Evolutionary conservation across 64 coral and sea anemone genomes (phyloP).

Genomic region (Porites lutea): DNA sequence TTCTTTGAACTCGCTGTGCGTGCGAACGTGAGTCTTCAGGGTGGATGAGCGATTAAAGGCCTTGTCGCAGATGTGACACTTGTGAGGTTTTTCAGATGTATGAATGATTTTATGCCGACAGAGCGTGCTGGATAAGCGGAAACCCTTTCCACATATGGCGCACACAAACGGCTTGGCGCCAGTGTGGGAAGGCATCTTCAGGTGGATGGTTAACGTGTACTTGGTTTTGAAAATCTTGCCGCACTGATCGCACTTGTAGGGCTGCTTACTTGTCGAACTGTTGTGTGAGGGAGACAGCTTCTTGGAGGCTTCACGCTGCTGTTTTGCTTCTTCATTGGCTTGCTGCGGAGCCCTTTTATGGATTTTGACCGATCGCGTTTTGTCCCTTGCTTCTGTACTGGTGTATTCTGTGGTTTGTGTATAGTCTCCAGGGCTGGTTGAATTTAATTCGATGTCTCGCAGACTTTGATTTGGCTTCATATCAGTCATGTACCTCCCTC

Average conservation of each 20-base stretch:
- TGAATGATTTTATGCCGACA: slow-evolving; percentile 82
- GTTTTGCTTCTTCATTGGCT: neutral
- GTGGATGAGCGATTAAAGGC: slow-evolving; percentile 78
- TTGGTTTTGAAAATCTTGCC: slow-evolving; percentile 77
- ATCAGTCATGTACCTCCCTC: neutral
- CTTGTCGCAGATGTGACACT: slow-evolving; percentile 65
- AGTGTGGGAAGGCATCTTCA: slow-evolving; percentile 77
- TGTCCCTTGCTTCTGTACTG: neutral
- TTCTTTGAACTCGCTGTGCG: slow-evolving; percentile 71
- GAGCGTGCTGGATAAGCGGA: slow-evolving; percentile 76
- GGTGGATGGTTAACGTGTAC: slow-evolving; percentile 69
- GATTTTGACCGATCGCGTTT: neutral
- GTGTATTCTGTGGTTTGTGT: neutral
- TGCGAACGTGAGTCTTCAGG: slow-evolving; percentile 70
- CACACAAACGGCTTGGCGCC: slow-evolving; percentile 80
- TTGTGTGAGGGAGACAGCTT: neutral
- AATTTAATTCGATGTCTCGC: neutral
- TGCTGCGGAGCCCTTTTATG: neutral
- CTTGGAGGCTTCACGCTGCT: slow-evolving; percentile 21
- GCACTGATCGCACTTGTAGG: slow-evolving; percentile 63
- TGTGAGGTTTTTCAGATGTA: slow-evolving; percentile 70
- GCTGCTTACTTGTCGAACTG: neutral
- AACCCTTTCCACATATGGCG: slow-evolving; percentile 75
- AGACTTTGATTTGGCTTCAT: neutral
- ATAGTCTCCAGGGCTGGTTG: neutral